phyloP scores from a whole-genome alignment of 2,113 vertebrate species.

The Hemiscyllium ocellatum region DNA sequence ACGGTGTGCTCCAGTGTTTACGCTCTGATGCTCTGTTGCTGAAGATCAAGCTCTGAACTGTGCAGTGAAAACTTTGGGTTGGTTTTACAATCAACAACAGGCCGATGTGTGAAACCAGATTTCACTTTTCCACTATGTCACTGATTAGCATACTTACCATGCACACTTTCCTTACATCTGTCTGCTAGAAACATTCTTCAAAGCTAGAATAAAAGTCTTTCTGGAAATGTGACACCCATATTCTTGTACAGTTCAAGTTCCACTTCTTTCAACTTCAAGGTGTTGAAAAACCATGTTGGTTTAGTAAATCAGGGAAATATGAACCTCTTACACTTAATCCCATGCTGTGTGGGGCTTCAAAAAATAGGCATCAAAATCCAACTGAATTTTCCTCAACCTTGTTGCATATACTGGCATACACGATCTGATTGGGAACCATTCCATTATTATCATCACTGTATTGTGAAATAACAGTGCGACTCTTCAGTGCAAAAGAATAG shows the following conservation, averaged over 20 bases:
- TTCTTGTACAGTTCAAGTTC: neutral
- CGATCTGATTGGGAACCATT: neutral
- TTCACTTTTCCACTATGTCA: neutral
- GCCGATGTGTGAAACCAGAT: neutral
- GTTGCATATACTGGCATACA: neutral
- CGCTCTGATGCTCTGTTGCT: neutral
- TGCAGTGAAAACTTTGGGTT: neutral
- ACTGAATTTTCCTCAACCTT: constrained; percentile 10
- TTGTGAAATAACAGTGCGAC: neutral
- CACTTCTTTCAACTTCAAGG: constrained; percentile 15
- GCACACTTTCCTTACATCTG: neutral
- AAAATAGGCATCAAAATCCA: neutral
- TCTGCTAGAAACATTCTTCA: neutral
- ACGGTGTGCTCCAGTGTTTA: neutral
- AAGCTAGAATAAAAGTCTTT: neutral
- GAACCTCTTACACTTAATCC: neutral
- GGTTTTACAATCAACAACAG: neutral
- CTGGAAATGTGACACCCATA: constrained; percentile 2
- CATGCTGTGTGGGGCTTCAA: neutral
- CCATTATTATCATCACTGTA: neutral
- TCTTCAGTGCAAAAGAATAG: neutral
- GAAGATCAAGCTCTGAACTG: neutral
- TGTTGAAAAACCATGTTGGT: constrained; percentile 4
- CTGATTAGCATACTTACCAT: neutral
- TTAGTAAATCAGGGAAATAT: constrained; percentile 27